Evolutionary conservation across 2,797 vertebrate genomes (phyloP).

Genomic region (Euthynnus affinis): DNA sequence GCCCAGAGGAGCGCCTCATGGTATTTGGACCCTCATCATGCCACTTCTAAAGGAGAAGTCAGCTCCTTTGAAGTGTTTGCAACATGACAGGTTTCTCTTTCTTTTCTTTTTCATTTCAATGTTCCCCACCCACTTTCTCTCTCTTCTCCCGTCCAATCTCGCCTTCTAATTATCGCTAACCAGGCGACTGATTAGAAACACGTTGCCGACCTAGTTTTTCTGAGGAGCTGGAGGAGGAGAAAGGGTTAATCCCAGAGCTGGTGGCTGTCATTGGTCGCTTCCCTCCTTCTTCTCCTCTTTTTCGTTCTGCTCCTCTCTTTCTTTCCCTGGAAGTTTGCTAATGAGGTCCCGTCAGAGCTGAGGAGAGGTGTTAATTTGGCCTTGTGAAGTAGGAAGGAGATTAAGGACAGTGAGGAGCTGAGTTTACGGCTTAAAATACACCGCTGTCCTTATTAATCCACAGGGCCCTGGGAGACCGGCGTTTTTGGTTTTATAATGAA

Average conservation of each 20-base stretch:
- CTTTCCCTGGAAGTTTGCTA: slow-evolving; percentile 90
- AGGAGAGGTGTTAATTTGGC: slow-evolving; percentile 92
- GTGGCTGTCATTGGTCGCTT: slow-evolving; percentile 89
- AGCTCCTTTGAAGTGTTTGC: slow-evolving; percentile 87
- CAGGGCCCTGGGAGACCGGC: slow-evolving; percentile 86
- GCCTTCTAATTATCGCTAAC: slow-evolving; percentile 90
- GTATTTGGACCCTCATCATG: slow-evolving; percentile 82
- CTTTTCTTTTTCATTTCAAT: slow-evolving; percentile 86
- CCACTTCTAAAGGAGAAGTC: slow-evolving; percentile 85
- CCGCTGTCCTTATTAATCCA: slow-evolving; percentile 91
- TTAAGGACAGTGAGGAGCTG: slow-evolving; percentile 91
- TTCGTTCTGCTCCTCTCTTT: slow-evolving; percentile 81
- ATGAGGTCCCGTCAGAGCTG: slow-evolving; percentile 92
- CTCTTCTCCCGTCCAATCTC: slow-evolving; percentile 83
- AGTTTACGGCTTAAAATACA: slow-evolving; percentile 93
- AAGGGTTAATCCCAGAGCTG: slow-evolving; percentile 89
- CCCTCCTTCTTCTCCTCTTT: slow-evolving; percentile 82
- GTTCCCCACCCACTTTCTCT: slow-evolving; percentile 84
- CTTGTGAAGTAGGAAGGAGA: slow-evolving; percentile 90
- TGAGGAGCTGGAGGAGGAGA: slow-evolving; percentile 77
- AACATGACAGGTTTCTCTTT: slow-evolving; percentile 87
- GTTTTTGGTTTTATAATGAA: slow-evolving; percentile 90
- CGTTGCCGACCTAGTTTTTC: slow-evolving; percentile 86
- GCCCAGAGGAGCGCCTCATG: slow-evolving; percentile 79
- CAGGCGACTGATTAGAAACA: slow-evolving; percentile 90